Evolutionary conservation across 2,113 vertebrate genomes (phyloP), one percentile per base, ranked within the genome.

Genomic region (Lepisosteus oculatus): DNA sequence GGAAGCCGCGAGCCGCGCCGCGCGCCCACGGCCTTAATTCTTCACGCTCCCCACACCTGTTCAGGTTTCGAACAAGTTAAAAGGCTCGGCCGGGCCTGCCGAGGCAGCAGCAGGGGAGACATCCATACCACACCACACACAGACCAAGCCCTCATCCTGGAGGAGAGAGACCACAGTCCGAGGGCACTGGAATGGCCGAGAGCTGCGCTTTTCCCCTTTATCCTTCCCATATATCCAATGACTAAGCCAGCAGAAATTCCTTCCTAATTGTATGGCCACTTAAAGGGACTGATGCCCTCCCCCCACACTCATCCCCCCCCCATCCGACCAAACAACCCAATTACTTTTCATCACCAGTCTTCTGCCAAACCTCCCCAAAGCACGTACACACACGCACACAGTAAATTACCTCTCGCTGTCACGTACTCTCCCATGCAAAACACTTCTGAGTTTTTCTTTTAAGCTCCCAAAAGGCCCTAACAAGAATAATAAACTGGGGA

Each of bases 171-270:
- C 51, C 80, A 77, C 59, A 69, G 81, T 75, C 78, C 66, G 55
- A 43, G 57, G 54, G 11, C 65, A 41, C 70, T 29, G 17, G 17
- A 64, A 64, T 64, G 62, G 62, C 62, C 7, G 66, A 69, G 67
- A 63, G 44, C 64, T 43, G 64, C 3, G 57, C 47, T 44, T 43
- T 29, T 62, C 47, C 62, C 72, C 17, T 61, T 65, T 55, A 62
- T 43, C 43, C 55, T n/a, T 43, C 11, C 56, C 29, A 69, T 17
- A 4, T 15, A 29, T 15, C 17, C 47, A 17, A 17, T 61, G 65
- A 87, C 77, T 86, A 83, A 88, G 79, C 80, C 77, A 68, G 55
- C 72, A 83, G 77, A 80, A 88, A 88, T 88, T 80, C 83, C 72
- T 78, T 79, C 81, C 80, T 83, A 71, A 75, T 61, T 83, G 81